These are phyloP conservation scores for Lymantria dispar DNA, from an alignment of 2,888 invertebrate genomes.

Conservation along the genomic window DNA sequence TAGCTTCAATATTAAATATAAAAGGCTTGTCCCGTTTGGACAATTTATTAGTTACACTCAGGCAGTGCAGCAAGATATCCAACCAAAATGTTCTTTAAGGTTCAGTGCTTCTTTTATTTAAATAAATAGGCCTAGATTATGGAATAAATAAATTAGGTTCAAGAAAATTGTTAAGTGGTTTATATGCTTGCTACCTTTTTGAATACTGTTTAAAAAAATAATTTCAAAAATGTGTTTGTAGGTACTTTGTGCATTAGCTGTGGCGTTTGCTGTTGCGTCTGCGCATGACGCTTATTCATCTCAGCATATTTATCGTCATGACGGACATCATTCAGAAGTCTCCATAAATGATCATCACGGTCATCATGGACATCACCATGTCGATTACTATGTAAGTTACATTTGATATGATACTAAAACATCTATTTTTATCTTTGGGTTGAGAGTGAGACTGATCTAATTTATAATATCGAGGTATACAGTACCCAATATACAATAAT, in stretches of 20 bases:
- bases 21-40: slow-evolving; percentile 7
- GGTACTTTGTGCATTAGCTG: background rate
- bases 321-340: slow-evolving; percentile 11
- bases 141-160: too few relatives aligned
- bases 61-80: background rate
- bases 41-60: slow-evolving; percentile 23
- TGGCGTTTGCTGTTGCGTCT: slow-evolving; percentile 19
- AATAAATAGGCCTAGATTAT: too few relatives aligned
- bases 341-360: slow-evolving; percentile 6
- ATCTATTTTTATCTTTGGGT: background rate
- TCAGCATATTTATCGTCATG: slow-evolving; percentile 42
- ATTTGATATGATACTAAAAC: background rate
- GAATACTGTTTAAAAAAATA: too few relatives aligned
- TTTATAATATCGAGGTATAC: too few relatives aligned
- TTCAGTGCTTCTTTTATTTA: background rate
- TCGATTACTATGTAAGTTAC: slow-evolving; percentile 13
- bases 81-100: slow-evolving; percentile 13
- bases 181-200: too few relatives aligned
- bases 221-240: background rate
- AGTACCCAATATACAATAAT: too few relatives aligned
- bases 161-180: too few relatives aligned
- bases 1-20: slow-evolving; percentile 13
- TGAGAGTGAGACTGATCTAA: too few relatives aligned
- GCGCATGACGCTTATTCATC: slow-evolving; percentile 55
- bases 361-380: slow-evolving; percentile 9